Conservation (phyloP, 2,113 vertebrate species). For the Hymenochirus boettgeri region DNA sequence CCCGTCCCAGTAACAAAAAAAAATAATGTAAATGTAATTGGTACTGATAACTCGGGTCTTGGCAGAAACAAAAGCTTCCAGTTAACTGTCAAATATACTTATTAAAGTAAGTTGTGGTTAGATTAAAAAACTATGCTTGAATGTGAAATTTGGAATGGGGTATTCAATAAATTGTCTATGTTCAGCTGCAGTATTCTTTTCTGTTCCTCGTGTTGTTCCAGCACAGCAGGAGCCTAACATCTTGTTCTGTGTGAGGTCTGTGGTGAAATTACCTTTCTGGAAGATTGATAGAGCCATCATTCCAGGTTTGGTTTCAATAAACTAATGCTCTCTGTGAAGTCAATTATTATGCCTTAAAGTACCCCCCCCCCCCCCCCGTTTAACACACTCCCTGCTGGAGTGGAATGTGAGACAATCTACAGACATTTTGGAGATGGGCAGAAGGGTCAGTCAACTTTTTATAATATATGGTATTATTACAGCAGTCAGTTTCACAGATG, state of each 20-base stretch:
- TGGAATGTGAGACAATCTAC: conserved; percentile 18
- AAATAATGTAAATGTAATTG: conserved; percentile 30
- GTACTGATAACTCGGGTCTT: conserved; percentile 33
- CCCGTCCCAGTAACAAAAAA: conserved; percentile 14
- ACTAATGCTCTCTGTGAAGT: conserved; percentile 81
- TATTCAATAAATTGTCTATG: conserved; percentile 92
- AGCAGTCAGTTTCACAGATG: conserved; percentile 17
- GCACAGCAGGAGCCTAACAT: conserved; percentile 72
- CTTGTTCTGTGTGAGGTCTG: conserved; percentile 94
- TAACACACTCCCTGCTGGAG: conserved; percentile 44
- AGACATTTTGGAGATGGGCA: conserved; percentile 8
- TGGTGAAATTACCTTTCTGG: conserved; percentile 85
- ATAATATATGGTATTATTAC: conserved; percentile 14
- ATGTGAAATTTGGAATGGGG: conserved; percentile 73
- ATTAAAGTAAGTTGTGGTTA: conserved; percentile 45
- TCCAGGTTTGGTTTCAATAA: conserved; percentile 86
- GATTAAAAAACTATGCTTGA: conserved; percentile 29
- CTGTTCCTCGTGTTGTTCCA: conserved; percentile 64
- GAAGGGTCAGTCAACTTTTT: conserved; percentile 10
- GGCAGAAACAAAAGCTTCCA: conserved; percentile 26
- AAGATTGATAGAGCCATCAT: conserved; percentile 86
- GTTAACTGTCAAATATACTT: conserved; percentile 44
- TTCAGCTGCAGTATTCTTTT: conserved; percentile 85
- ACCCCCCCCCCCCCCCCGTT: no score
- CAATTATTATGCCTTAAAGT: conserved; percentile 73